Base-by-base conservation (phyloP, 64 coral and sea anemone genomes). In the Pocillopora verrucosa region DNA sequence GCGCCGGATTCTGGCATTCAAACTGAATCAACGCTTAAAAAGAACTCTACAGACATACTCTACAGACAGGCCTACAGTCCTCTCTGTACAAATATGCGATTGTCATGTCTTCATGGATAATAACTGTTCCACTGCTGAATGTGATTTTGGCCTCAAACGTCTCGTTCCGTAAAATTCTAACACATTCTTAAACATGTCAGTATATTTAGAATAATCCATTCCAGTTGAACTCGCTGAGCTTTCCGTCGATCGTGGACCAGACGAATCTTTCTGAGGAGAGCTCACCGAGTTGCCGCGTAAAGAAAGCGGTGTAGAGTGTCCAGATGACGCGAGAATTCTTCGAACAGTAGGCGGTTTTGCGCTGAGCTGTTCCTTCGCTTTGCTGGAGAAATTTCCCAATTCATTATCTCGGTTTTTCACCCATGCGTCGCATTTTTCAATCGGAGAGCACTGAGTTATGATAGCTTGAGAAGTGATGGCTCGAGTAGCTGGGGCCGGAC, bases 181-280 rank as follows among this genome's bases (percentile, higher is more conserved):
- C 11, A 92, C 90, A n/a, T 92, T 92, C 36, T 87, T 92, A 74
- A 92, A 92, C 90, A 92, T 92, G 41, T 92, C 90, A 59, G 90
- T 92, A 35, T 92, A 92, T 45, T 86, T 87, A 5, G 90, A 92
- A 51, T 92, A 92, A 56, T 92, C 90, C 56, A 92, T 80, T 13
- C 64, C 63, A 3, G 82, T 59, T 11, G 75, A 67, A 51, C 83
- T n/a, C 15, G 36, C 13, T 16, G 72, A n/a, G 19, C 36, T 77
- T 35, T 88, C 72, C 22, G 72, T 38, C 15, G 73, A 5, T 86
- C 56, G 87, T 64, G 87, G 4, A 45, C 25, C 57, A 13, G 78
- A 58, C 36, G 35, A 25, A 59, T 91, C 82, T 60, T 56, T 76
- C 38, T 65, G 79, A 76, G 64, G 65, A 11, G 82, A 85, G 57